Percentiles rank a stretch among this genome's conserved stretches.
These are phyloP conservation scores for Calvadosia cruxmelitensis DNA, from an alignment of 30 jellyfish, hydroid and myxozoan species.

Conservation along the genomic window DNA sequence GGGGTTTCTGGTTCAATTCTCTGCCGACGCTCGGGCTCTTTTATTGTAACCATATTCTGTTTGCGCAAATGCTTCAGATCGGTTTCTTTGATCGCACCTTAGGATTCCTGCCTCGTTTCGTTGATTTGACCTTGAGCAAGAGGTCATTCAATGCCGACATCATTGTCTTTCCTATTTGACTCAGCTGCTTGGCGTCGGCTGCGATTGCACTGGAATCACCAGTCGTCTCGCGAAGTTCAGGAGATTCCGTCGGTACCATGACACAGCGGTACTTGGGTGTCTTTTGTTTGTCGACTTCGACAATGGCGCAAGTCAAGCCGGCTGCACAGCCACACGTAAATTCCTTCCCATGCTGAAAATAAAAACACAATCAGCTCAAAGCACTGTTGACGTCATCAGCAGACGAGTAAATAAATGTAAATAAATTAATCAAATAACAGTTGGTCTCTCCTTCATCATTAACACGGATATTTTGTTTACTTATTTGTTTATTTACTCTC, in stretches of 20 bases:
- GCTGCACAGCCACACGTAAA: slow-evolving; percentile 53
- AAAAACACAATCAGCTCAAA: too few species aligned
- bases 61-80: background rate
- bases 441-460: too few species aligned
- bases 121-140: background rate
- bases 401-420: too few species aligned
- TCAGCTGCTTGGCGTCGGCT: background rate
- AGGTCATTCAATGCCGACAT: background rate
- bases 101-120: background rate
- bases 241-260: slow-evolving; percentile 58
- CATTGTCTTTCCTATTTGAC: background rate
- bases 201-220: background rate
- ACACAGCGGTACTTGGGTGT: slow-evolving; percentile 61
- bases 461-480: too few species aligned
- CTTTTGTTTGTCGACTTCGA: slow-evolving; percentile 37
- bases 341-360: slow-evolving; percentile 37
- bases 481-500: too few species aligned
- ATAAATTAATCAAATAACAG: too few species aligned
- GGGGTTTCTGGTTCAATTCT: too few species aligned
- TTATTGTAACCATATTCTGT: too few species aligned
- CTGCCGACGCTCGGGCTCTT: too few species aligned
- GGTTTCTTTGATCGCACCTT: background rate
- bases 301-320: slow-evolving; percentile 64
- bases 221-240: slow-evolving; percentile 30
- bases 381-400: too few species aligned